Evolutionary conservation across 2,888 invertebrate genomes (phyloP), one percentile per base, ranked within the genome.

Genomic region (Harpalus rufipes): DNA sequence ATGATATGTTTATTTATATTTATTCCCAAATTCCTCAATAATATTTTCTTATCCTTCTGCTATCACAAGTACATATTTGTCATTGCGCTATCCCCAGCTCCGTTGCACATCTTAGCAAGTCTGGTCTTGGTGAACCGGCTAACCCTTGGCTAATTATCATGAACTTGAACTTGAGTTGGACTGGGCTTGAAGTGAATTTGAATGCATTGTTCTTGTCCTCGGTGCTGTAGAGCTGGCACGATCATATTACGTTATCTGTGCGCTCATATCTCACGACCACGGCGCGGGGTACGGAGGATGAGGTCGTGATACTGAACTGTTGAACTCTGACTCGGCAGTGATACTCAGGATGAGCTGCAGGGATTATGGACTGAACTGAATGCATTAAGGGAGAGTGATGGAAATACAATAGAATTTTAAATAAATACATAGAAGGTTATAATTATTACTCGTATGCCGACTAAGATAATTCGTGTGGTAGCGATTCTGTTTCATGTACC

Each of bases 131-230:
- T 51, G 76, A 76, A 76, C 76, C 56, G 51, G 51, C 51, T 41
- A 76, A 78, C 76, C 79, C 68, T 39, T 44, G 51, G 68, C 85
- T 88, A 87, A 87, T 87, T 87, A 87, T 87, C 86, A 84, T 85
- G 82, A 86, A 86, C 86, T 86, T 86, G 86, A 87, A 86, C 86
- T 86, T 85, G 44, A 51, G 44, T 51, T 12, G 44, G 44, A 51
- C 44, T 51, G 44, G 44, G 44, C 44, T 51, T 51, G 82, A 86
- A 86, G 85, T 86, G 82, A 86, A 87, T 87, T 86, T 85, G 80
- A 76, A 85, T 80, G 85, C 85, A 85, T 85, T 85, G 85, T 85
- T 85, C 78, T 78, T 56, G 78, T 76, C 76, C 41, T 18, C 8
- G 18, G 21, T 12, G 25, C 25, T 18, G 18, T 18, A n/a, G 63